A percentile compares a stretch with the other conserved stretches of the same genome.
Conservation (phyloP, 2,888 invertebrate species). For the Limnephilus auricula region DNA sequence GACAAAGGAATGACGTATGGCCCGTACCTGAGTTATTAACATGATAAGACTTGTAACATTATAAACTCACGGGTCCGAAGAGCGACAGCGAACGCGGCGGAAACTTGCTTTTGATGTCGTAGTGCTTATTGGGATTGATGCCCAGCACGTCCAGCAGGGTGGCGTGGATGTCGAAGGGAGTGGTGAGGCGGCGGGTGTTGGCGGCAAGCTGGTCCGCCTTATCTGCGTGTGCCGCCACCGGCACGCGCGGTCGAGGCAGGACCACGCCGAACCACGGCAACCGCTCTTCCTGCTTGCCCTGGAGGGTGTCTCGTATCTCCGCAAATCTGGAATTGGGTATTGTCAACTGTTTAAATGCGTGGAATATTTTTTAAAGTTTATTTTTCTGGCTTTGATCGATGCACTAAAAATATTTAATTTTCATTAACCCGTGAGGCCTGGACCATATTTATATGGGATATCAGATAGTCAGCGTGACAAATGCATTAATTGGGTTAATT, state of each 20-base stretch:
- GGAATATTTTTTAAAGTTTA: too few species aligned
- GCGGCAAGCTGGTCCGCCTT: conserved; percentile 77
- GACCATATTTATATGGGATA: too few species aligned
- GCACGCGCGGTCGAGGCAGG: conserved; percentile 84
- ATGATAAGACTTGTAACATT: not conserved
- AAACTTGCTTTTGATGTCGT: conserved; percentile 75
- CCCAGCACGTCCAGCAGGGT: conserved; percentile 85
- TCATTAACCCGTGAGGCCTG: too few species aligned
- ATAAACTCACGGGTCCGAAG: conserved; percentile 77
- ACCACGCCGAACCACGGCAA: conserved; percentile 90
- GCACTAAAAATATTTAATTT: too few species aligned
- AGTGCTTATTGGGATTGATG: conserved; percentile 71
- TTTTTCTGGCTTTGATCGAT: too few species aligned
- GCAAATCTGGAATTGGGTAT: conserved; percentile 81
- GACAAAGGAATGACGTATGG: too few species aligned
- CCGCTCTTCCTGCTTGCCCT: conserved; percentile 95
- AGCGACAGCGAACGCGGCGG: conserved; percentile 79
- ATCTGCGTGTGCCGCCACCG: conserved; percentile 77
- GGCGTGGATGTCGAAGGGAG: conserved; percentile 93
- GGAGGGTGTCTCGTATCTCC: conserved; percentile 88
- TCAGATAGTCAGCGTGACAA: too few species aligned
- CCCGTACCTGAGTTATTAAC: too few species aligned
- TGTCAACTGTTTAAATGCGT: too few species aligned
- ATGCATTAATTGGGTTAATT: too few species aligned
- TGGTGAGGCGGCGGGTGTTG: conserved; percentile 85